phyloP scores from a whole-genome alignment of 2,797 vertebrate genomes.

The Rhinogobio ventralis region DNA sequence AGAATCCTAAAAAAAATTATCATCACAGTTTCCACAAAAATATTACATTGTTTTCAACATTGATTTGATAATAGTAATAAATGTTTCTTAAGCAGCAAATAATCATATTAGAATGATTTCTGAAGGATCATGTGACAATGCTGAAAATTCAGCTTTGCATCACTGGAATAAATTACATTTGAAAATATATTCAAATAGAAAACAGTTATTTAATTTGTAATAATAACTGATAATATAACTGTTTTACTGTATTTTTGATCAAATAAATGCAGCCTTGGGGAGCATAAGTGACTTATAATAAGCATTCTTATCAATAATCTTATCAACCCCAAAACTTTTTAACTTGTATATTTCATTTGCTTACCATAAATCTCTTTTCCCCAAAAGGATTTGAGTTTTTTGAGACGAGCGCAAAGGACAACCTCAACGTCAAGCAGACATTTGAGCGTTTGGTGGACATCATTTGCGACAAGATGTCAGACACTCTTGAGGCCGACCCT shows the following conservation, averaged over 20 bases:
- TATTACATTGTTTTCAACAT: not conserved
- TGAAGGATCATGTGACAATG: not conserved
- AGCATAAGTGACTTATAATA: not conserved
- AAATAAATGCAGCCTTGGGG: not conserved
- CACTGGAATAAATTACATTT: not conserved
- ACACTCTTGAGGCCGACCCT: conserved; percentile 90
- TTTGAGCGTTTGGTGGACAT: conserved; percentile 96
- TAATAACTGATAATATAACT: not conserved
- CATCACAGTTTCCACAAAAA: not conserved
- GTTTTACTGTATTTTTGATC: not conserved
- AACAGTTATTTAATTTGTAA: not conserved
- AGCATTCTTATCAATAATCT: not conserved
- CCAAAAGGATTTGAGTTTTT: conserved; percentile 96
- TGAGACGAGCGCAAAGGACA: conserved; percentile 97
- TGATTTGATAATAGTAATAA: not conserved
- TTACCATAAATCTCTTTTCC: conserved; percentile 29
- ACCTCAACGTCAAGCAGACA: conserved; percentile 96
- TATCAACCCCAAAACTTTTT: not conserved
- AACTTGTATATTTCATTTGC: not conserved
- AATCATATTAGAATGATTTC: not conserved
- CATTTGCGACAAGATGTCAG: conserved; percentile 98
- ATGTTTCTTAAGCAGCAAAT: not conserved
- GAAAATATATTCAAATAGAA: not conserved
- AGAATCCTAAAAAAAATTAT: too few species aligned
- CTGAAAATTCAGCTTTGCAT: not conserved